These are phyloP conservation scores for Sisor rabdophorus DNA, from an alignment of 2,113 vertebrate species.

Conservation along the genomic window DNA sequence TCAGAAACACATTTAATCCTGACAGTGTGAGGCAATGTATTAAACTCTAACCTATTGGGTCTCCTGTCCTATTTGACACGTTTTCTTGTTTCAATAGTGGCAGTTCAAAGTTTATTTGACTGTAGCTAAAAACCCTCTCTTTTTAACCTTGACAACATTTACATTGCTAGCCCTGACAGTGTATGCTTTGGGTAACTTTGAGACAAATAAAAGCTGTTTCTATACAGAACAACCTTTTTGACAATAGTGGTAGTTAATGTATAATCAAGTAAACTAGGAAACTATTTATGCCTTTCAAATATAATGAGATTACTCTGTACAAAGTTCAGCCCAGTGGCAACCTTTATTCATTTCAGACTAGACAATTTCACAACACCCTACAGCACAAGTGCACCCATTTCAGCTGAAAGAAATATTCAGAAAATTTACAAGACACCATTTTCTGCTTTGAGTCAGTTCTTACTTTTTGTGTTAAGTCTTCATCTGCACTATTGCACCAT, in stretches of 20 bases:
- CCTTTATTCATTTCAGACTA: not conserved
- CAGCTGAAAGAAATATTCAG: slow-evolving; percentile 5
- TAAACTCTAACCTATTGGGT: too few relatives aligned
- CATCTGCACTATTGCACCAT: not conserved
- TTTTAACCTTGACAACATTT: too few relatives aligned
- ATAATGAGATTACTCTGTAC: not conserved
- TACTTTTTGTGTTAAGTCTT: not conserved
- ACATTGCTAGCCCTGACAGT: not conserved
- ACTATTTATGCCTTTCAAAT: not conserved
- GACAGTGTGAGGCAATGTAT: too few relatives aligned
- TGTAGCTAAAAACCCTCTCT: too few relatives aligned
- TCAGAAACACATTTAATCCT: too few relatives aligned
- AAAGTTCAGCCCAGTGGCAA: not conserved
- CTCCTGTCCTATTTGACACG: too few relatives aligned
- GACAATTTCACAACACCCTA: not conserved
- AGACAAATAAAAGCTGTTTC: not conserved
- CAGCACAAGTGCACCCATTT: not conserved
- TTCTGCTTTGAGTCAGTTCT: slow-evolving; percentile 26
- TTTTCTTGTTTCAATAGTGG: too few relatives aligned
- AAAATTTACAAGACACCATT: slow-evolving; percentile 15
- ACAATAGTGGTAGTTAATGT: not conserved
- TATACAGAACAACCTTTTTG: not conserved
- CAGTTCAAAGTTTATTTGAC: too few relatives aligned
- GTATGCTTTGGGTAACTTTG: not conserved
- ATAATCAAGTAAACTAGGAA: not conserved